A percentile compares a stretch with the other conserved stretches of the same genome.
These are phyloP conservation scores for Paragorgia papillata DNA, from an alignment of 92 coral and sea anemone genomes.

Conservation along the genomic window DNA sequence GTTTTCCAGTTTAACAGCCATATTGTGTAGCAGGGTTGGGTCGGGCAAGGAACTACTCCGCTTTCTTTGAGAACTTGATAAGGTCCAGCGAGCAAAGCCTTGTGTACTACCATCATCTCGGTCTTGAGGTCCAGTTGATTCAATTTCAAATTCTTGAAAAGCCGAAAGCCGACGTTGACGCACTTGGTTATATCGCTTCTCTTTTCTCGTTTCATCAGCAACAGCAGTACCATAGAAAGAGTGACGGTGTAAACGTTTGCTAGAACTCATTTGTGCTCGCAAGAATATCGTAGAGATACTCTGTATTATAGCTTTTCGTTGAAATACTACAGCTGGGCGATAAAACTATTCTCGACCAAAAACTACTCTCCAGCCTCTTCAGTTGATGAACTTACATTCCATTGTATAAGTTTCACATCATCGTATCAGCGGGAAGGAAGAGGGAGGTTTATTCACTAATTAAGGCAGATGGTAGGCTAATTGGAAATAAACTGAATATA, in stretches of 20 bases:
- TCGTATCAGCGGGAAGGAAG: conserved; percentile 5
- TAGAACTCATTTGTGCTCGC: conserved; percentile 14
- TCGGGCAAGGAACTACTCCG: conserved; percentile 39
- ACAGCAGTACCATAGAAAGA: conserved; percentile 35
- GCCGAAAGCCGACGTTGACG: conserved; percentile 28
- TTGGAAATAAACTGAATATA: conserved; percentile 16
- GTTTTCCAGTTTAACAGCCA: conserved; percentile 31
- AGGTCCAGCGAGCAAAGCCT: not conserved
- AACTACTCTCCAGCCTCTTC: too few species aligned
- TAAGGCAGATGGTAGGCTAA: conserved; percentile 24
- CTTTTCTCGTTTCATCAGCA: conserved; percentile 32
- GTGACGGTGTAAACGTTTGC: conserved; percentile 23
- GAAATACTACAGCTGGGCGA: not conserved
- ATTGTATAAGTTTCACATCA: not conserved
- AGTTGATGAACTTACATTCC: not conserved
- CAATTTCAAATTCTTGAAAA: conserved; percentile 12
- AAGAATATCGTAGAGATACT: not conserved
- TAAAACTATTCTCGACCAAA: not conserved
- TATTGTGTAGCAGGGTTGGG: conserved; percentile 16
- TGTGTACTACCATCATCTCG: not conserved
- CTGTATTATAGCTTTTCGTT: not conserved
- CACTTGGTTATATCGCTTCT: conserved; percentile 34
- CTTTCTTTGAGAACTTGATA: not conserved
- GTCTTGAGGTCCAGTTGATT: not conserved
- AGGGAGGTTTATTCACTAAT: conserved; percentile 25